Evolutionary conservation across 2,797 vertebrate species (phyloP), one percentile per base, ranked within the genome.

Genomic region (Trematomus bernacchii): DNA sequence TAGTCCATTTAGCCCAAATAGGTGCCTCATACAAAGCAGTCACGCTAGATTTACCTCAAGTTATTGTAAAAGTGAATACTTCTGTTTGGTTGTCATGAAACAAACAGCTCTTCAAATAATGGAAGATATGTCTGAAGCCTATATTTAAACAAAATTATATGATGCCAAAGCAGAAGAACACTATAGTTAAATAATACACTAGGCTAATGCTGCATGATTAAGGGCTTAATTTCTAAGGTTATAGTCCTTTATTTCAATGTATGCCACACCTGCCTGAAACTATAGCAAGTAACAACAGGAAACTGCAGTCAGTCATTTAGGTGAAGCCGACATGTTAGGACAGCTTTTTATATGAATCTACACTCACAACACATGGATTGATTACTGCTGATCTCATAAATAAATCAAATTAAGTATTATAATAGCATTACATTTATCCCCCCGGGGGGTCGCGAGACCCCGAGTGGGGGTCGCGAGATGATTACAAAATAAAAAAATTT

Each of bases 21-120:
- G 48, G 1, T 47, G 43, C 15, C 10, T 74, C 57, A 54, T 23
- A 67, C 54, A 72, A 83, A 73, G 66, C 18, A 52, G 3, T 50
- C 3, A 4, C 21, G 19, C 60, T 54, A 16, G 61, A 53, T 74
- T 77, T 66, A 65, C 62, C 27, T 19, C 13, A 3, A 19, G 13
- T 73, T 43, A 71, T 80, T 85, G 76, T 73, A 21, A 79, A 51
- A 74, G 64, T 46, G 9, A 10, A 9, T 19, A 1, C 54, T 83
- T 83, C 79, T 66, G 52, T 52, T 51, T 47, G 30, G 46, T 37
- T 37, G 43, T 76, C 44, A 4, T 3, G 0, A 15, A 76, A 70
- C 50, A 81, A 80, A 77, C 3, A 44, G 19, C 16, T 33, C 18
- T 27, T 33, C 14, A 3, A 63, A 66, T 66, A 62, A 77, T 43